Conservation (phyloP, 2,113 vertebrate genomes). For the Ophthalmolycus amberensis region DNA sequence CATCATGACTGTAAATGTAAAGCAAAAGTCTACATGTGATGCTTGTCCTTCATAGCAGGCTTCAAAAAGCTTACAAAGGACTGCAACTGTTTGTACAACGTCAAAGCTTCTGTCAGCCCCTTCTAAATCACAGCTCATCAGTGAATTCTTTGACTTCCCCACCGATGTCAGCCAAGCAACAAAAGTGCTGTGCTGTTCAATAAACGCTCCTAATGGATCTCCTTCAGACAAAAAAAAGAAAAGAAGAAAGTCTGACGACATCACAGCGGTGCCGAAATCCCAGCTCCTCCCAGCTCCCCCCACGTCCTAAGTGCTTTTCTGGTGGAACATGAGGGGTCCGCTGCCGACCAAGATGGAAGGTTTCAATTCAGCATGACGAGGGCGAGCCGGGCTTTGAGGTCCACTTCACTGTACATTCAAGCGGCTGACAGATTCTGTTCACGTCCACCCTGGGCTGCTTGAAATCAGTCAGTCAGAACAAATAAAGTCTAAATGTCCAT, state of each 20-base stretch:
- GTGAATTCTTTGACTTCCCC: constrained; percentile 51
- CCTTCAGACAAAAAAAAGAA: constrained; percentile 41
- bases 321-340: constrained; percentile 50
- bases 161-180: constrained; percentile 65
- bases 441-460: constrained; percentile 41
- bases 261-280: constrained; percentile 43
- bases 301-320: constrained; percentile 72
- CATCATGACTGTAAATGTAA: not conserved
- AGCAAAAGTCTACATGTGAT: not conserved
- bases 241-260: constrained; percentile 42
- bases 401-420: constrained; percentile 70
- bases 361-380: constrained; percentile 73
- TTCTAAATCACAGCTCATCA: constrained; percentile 61
- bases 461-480: constrained; percentile 72
- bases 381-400: constrained; percentile 36
- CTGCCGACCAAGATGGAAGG: constrained; percentile 65
- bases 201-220: constrained; percentile 71
- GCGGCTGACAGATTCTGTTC: constrained; percentile 58
- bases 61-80: constrained; percentile 24
- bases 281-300: constrained; percentile 59
- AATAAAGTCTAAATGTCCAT: constrained; percentile 62
- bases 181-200: constrained; percentile 73
- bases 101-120: constrained; percentile 55
- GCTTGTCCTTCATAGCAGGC: constrained; percentile 2
- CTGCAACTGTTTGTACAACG: constrained; percentile 16